Evolutionary conservation across 2,113 vertebrate species (phyloP), one percentile per base, ranked within the genome.

Genomic region (Microcebus lehilahytsara): DNA sequence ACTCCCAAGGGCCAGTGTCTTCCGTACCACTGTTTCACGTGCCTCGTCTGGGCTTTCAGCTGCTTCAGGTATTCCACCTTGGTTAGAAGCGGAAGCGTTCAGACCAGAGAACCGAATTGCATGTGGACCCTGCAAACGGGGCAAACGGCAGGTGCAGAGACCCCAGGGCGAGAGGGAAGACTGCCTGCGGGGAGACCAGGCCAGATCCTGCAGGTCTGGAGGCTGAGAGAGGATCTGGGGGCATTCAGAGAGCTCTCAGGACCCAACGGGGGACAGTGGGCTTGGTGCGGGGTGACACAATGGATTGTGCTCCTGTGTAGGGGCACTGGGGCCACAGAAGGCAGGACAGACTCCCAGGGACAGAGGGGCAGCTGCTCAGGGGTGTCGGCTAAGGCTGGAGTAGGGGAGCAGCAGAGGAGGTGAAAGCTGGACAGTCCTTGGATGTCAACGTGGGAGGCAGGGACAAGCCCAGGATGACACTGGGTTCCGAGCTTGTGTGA

Each of bases 291-390:
- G 72, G 20, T 27, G 12, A 2, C 58, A 71, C 6, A 9, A 2
- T 1, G n/a, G 30, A 27, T 10, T 0, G 14, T 5, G 2, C 16
- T 6, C 6, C 16, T 37, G 66, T 53, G 25, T 37, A 6, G 64
- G 40, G 46, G 22, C 74, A 13, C 34, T 3, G 2, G 53, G 27
- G 74, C 25, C 1, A 1, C 9, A 11, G 8, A 10, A 0, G 0
- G 22, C 34, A 20, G 8, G n/a, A 40, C 12, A 2, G 53, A 5
- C 32, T 27, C 46, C 66, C 1, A 3, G 37, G 86, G 20, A 34
- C 0, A 5, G 9, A 5, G 9, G 7, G 6, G 14, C 0, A 2
- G 64, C 6, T 42, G 27, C 75, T 1, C 2, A 23, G 25, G 5
- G 25, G 1, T 20, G 9, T 67, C 10, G 34, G 4, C 37, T 40